Evolutionary conservation across 2,113 vertebrate species (phyloP), one percentile per base, ranked within the genome.

Genomic region (Solenodon paradoxus): DNA sequence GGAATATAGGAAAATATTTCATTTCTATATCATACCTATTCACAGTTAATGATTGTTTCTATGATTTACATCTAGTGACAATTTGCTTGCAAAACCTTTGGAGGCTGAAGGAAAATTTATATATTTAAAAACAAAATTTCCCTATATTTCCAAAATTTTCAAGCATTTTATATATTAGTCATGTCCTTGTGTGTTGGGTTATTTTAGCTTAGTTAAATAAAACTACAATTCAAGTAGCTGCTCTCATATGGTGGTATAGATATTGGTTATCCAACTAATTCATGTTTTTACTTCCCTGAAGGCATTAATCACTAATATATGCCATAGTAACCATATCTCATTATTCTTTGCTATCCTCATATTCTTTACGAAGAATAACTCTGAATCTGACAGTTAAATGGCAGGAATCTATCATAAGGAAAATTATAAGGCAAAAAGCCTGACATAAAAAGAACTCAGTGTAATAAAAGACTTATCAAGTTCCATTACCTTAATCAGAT

Each of bases 191-290:
- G 24, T 53, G 9, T 30, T 80, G 53, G 30, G 12, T 55, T 91
- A 69, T 95, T 90, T 90, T 79, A 80, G 53, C 47, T 45, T 38
- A 71, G 13, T 13, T 82, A n/a, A 94, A 69, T 85, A 86, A 79
- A 72, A 12, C 38, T 86, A 12, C 11, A 71, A 45, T 32, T 83
- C 78, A 59, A 26, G 64, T 90, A 47, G 45, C 24, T 71, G 30
- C 42, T 24, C 30, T 42, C 35, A 72, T 38, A 42, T 51, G 28
- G 20, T 53, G 28, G 11, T 55, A 74, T 30, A 90, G 42, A 35
- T 45, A 28, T 11, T 22, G 75, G 35, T n/a, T 59, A 85, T 40
- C 35, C 47, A 63, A 71, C 55, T 72, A 85, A 95, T 79, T 79
- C 17, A 79, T 86, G 47, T 24, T 79, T 79, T 86, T 17, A 71